Evolutionary conservation across 1,140 invertebrate genomes (phyloP), one percentile per base, ranked within the genome.

Genomic region (Drosophila navojoa): DNA sequence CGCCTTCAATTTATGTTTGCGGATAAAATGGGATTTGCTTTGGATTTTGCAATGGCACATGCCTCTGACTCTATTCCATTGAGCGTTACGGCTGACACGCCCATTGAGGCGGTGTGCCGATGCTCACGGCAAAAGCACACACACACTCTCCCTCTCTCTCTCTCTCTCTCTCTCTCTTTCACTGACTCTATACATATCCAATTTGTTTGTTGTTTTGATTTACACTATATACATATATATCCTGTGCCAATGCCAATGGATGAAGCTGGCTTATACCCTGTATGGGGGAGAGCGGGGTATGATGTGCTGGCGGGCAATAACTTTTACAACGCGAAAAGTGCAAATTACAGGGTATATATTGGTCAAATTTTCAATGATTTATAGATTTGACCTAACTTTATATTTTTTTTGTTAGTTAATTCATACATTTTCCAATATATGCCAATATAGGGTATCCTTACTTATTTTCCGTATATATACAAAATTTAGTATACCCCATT

Each of bases 1-100:
- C 76, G 79, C 66, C 82, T 86, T 89, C 84, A 89, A 89, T 89
- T 89, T 89, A 89, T 89, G 84, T 87, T 89, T 89, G 84, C 84
- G 84, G 85, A 89, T 89, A 84, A 87, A 89, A 89, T 89, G 76
- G 84, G 84, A 89, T 89, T 89, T 89, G 79, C 71, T 79, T 85
- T 77, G 64, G 71, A 50, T 73, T 68, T 60, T 13, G 62, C 64
- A 68, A 40, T 73, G 71, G 29, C 52, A 55, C 35, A 38, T 38
- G 47, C 40, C 54, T 44, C 44, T 55, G 57, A 59, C 57, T 45
- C 42, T 16, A 15, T 13, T 50, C 66, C 57, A 67, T 57, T 42
- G 47, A 75, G 74, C 75, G 71, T 70, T 78, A 74, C 53, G 19
- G 67, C 50, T 25, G 50, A 27, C 11, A 32, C 40, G 67, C 42